Percentiles rank a stretch among this genome's conserved stretches.
These are phyloP conservation scores for Coturnix japonica DNA, from an alignment of 2,113 vertebrate genomes.

Conservation along the genomic window DNA sequence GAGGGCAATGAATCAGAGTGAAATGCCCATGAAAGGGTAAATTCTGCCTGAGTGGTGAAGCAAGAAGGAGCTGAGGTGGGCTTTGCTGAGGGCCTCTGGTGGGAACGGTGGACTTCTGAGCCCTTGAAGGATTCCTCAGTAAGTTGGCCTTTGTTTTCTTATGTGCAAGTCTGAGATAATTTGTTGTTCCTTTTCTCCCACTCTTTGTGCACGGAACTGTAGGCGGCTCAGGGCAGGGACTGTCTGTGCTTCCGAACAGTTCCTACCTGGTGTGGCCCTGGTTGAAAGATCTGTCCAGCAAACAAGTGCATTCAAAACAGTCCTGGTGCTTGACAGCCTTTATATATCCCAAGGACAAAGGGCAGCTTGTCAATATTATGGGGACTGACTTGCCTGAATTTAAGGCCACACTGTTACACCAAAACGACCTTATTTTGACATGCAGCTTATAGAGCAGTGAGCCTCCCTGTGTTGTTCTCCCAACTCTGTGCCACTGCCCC, in stretches of 20 bases:
- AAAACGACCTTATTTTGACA: background rate
- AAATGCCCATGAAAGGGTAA: background rate
- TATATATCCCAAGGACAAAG: background rate
- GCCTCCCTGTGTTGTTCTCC: background rate
- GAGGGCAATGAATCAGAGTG: background rate
- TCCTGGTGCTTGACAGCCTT: background rate
- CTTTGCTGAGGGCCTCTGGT: background rate
- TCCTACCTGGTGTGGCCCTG: fast-evolving
- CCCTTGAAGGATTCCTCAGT: background rate
- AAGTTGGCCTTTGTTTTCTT: constrained; percentile 3
- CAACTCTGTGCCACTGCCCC: background rate
- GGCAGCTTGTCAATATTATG: background rate
- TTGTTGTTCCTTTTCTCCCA: background rate
- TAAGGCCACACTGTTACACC: background rate
- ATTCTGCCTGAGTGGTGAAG: background rate
- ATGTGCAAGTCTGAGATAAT: background rate
- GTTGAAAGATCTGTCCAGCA: background rate
- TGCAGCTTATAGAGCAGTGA: background rate
- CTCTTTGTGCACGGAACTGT: background rate
- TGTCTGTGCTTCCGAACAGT: background rate
- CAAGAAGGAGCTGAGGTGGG: background rate
- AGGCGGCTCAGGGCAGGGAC: background rate
- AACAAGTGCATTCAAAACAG: background rate
- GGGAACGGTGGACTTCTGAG: background rate
- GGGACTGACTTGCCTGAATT: background rate